These are phyloP conservation scores for Penaeus vannamei DNA, from an alignment of 1,140 invertebrate species.

Conservation along the genomic window DNA sequence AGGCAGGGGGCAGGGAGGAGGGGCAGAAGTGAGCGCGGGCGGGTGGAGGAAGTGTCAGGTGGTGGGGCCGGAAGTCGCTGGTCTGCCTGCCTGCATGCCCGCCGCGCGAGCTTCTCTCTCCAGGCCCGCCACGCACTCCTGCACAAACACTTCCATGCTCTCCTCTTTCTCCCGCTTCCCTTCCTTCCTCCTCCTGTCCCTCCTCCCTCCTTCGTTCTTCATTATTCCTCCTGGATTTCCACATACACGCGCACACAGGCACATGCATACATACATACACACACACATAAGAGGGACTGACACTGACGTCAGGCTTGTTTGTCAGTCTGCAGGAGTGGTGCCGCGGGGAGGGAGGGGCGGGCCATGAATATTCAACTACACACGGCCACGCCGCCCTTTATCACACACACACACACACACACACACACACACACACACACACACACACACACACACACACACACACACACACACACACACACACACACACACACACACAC, in stretches of 20 bases:
- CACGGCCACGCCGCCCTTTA: neutral
- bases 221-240: neutral
- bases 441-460: slow-evolving; percentile 29
- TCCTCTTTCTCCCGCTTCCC: slow-evolving; percentile 22
- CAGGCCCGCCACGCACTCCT: too few species aligned
- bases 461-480: slow-evolving; percentile 22
- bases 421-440: neutral
- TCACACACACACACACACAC: neutral
- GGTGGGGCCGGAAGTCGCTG: too few species aligned
- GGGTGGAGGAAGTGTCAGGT: too few species aligned
- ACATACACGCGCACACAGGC: slow-evolving; percentile 11
- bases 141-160: neutral
- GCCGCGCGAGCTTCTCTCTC: too few species aligned
- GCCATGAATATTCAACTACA: too few species aligned
- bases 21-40: neutral
- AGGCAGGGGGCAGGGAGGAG: neutral
- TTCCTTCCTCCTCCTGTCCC: slow-evolving; percentile 1
- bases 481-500: neutral
- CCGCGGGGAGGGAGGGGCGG: too few species aligned
- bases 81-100: too few species aligned
- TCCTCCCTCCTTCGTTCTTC: neutral
- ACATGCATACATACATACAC: slow-evolving; percentile 1
- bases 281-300: neutral
- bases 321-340: too few species aligned
- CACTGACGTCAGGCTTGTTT: too few species aligned